Evolutionary conservation across 1,140 invertebrate genomes (phyloP), one percentile per base, ranked within the genome.

Genomic region (Drosophila pachea): DNA sequence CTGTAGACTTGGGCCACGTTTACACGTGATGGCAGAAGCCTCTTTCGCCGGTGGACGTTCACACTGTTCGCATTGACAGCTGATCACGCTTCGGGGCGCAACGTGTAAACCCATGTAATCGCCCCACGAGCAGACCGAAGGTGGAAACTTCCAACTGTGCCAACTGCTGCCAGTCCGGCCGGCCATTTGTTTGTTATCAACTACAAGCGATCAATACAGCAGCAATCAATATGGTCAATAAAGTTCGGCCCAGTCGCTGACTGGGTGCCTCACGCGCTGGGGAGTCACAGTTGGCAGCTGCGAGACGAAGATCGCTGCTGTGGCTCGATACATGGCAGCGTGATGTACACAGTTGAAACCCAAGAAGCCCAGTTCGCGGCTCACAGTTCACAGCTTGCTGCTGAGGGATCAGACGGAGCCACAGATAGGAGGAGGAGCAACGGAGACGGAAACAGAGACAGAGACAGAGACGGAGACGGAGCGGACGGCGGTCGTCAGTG

Each of bases 161-260:
- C 22, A 22, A 22, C 22, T n/a, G n/a, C 33, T 55, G 50, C 9
- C 35, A 60, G 68, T 12, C 68, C 47, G 73, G 50, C 45, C 29
- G 45, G 40, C 69, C 74, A 73, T 69, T 70, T 60, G 62, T 55
- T 65, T 47, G 53, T 84, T 86, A 86, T 86, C 81, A 77, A 71
- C 16, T 53, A 86, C 74, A 86, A 86, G 81, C 76, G 71, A 86
- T 86, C 81, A 86, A 86, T 86, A 86, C 81, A 86, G 79, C 79
- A 83, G 79, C 79, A 83, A 83, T 86, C 81, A 86, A 86, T 86
- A 86, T 86, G 81, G 76, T 86, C 81, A 86, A 86, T 86, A 86
- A 86, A 86, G 81, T 86, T 86, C 74, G 68, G 70, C 35, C 53
- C 8, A 14, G 40, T 31, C 38, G 8, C 50, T 29, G 35, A 36